Evolutionary conservation across 2,888 invertebrate species (phyloP), one percentile per base, ranked within the genome.

Genomic region (Nomada hirtipes): DNA sequence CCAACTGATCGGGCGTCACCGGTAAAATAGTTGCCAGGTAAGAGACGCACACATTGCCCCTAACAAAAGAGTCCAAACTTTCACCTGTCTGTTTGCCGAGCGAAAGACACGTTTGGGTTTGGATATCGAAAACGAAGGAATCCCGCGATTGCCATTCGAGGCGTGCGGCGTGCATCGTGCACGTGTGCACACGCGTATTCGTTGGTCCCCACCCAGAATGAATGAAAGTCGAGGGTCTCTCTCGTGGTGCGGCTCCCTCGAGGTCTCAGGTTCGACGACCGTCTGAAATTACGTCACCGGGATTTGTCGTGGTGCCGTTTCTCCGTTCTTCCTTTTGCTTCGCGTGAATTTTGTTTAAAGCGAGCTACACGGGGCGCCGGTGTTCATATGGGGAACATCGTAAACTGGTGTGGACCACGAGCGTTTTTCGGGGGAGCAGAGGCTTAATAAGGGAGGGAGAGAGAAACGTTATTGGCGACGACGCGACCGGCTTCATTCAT

Each of bases 191-290:
- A 50, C 23, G 52, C 68, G 77, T 73, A 73, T 69, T 64, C 77
- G 64, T 29, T 55, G 36, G 55, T 76, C 80, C 80, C 81, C 79
- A 60, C 81, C 79, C 65, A 67, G 80, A 84, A 88, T 89, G 86
- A 87, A 91, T 90, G 89, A 90, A 90, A 89, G 88, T 85, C 79
- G 71, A 47, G 68, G 67, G 65, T 71, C 71, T 71, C 69, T 47
- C 76, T 75, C 76, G 74, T 70, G 69, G 69, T 81, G 75, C 63
- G 77, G 23, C 53, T 75, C 69, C 61, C 69, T 71, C 81, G 86
- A 76, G 80, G 84, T 85, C 89, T 87, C 73, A 81, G 83, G 92
- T 91, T 91, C 90, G 89, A 89, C 87, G 91, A 91, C 91, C 91
- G 86, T 79, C 42, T 69, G 74, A 76, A 86, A 89, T 91, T 91